Conservation (phyloP, 2,113 vertebrate species). For the Cinclus cinclus region DNA sequence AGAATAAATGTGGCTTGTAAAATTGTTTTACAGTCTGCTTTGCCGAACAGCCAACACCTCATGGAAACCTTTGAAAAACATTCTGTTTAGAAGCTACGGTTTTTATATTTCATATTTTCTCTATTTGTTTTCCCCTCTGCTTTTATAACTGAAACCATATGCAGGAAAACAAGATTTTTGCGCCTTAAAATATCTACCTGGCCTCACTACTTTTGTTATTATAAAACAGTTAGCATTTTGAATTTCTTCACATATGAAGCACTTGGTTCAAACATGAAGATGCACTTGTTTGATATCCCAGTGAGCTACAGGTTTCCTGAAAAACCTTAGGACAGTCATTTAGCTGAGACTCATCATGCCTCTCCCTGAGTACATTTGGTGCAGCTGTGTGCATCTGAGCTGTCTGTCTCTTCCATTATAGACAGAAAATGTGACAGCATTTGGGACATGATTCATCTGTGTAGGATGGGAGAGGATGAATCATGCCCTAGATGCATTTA, state of each 20-base stretch:
- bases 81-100: slow-evolving; percentile 52
- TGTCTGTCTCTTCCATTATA: not conserved
- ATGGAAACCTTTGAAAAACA: slow-evolving; percentile 72
- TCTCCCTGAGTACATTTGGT: fast-evolving
- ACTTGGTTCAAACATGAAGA: not conserved
- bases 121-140: slow-evolving; percentile 57
- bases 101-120: slow-evolving; percentile 63
- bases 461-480: slow-evolving; percentile 10
- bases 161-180: slow-evolving; percentile 37
- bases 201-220: slow-evolving; percentile 1
- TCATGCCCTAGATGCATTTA: not conserved
- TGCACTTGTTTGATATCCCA: not conserved
- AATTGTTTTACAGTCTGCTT: slow-evolving; percentile 64
- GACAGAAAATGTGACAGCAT: not conserved
- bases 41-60: slow-evolving; percentile 64
- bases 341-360: not conserved
- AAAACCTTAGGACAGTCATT: not conserved
- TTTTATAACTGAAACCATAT: slow-evolving; percentile 62
- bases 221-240: not conserved
- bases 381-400: slow-evolving; percentile 3
- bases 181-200: slow-evolving; percentile 54
- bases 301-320: not conserved
- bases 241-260: not conserved
- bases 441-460: slow-evolving; percentile 3
- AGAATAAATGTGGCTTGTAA: slow-evolving; percentile 69